phyloP scores from a whole-genome alignment of 2,797 vertebrate genomes.

The Falco peregrinus region DNA sequence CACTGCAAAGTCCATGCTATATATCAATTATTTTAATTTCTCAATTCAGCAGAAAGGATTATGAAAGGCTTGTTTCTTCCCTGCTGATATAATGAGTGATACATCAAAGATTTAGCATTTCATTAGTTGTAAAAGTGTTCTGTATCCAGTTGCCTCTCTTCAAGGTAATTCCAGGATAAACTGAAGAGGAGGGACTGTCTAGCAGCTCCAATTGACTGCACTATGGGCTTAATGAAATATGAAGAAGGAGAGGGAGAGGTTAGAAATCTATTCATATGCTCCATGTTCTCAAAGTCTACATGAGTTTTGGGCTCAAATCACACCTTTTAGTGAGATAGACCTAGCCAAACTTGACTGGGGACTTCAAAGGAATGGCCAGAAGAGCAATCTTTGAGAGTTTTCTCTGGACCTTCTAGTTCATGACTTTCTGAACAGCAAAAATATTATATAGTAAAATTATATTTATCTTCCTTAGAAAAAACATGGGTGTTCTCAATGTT shows the following conservation, averaged over 20 bases:
- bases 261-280: neutral
- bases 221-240: neutral
- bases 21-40: neutral
- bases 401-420: neutral
- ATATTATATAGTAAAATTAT: neutral
- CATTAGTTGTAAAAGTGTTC: neutral
- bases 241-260: neutral
- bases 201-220: neutral
- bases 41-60: neutral
- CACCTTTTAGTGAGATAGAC: neutral
- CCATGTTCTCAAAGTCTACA: neutral
- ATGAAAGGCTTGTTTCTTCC: neutral
- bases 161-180: neutral
- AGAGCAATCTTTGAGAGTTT: neutral
- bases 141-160: neutral
- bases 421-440: neutral
- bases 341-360: neutral
- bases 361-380: neutral
- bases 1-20: neutral
- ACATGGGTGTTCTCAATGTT: neutral
- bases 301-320: neutral
- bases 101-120: neutral
- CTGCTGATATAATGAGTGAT: neutral
- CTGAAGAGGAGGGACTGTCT: neutral
- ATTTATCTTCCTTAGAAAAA: neutral